Percentiles rank a stretch among this genome's conserved stretches.
These are phyloP conservation scores for Sylvilagus bachmani DNA, from an alignment of 2,113 vertebrate species.

Conservation along the genomic window DNA sequence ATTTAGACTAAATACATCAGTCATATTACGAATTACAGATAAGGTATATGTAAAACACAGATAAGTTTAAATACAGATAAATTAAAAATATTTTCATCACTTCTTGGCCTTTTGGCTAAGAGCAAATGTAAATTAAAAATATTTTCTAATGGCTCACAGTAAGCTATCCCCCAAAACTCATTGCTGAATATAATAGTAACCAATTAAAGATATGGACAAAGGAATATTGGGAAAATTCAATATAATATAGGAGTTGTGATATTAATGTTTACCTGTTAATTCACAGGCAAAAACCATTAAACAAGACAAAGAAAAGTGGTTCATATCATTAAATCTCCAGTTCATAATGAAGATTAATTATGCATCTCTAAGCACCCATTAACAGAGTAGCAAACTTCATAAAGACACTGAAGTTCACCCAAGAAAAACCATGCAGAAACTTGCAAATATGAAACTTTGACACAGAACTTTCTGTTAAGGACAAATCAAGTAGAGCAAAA, in stretches of 20 bases:
- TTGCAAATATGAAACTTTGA: background rate
- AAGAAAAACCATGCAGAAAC: background rate
- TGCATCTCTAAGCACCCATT: background rate
- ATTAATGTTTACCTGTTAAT: background rate
- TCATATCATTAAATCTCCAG: background rate
- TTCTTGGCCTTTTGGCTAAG: too few relatives aligned
- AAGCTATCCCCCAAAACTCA: background rate
- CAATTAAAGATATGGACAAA: background rate
- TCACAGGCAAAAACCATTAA: background rate
- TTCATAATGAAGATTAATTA: background rate
- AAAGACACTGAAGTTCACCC: background rate
- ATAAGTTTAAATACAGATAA: too few relatives aligned
- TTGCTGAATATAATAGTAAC: background rate
- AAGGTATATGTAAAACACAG: too few relatives aligned
- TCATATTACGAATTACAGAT: background rate
- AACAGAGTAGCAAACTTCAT: conserved; percentile 1
- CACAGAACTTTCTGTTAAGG: background rate
- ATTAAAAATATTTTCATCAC: too few relatives aligned
- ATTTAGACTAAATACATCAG: background rate
- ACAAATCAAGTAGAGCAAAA: too few relatives aligned
- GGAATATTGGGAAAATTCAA: background rate
- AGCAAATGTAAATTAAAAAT: background rate
- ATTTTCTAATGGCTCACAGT: background rate
- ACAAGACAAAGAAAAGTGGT: background rate
- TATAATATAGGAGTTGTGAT: background rate